phyloP scores from a whole-genome alignment of 2,797 vertebrate genomes.

The Ammospiza maritima region DNA sequence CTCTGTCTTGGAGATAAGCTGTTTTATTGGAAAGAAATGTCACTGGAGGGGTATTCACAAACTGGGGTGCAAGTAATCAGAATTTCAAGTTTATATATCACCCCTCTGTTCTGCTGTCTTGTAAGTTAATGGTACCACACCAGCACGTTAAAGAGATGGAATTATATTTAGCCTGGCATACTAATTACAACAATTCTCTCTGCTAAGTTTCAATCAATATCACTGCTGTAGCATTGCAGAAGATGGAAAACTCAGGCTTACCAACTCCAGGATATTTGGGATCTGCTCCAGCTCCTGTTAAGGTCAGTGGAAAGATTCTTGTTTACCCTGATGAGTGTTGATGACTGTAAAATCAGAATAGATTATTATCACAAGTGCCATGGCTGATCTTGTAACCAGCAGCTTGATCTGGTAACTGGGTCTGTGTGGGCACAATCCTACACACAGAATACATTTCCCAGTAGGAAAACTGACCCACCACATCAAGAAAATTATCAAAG shows the following conservation, averaged over 20 bases:
- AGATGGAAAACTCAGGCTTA: neutral
- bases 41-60: neutral
- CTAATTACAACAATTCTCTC: neutral
- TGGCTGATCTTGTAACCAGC: neutral
- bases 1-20: neutral
- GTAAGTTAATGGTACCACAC: neutral
- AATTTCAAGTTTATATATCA: neutral
- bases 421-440: neutral
- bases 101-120: neutral
- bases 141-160: neutral
- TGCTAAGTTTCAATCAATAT: neutral
- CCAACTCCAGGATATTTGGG: neutral
- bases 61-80: neutral
- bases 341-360: slow-evolving; percentile 3
- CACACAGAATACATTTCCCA: neutral
- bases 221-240: neutral
- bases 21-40: neutral
- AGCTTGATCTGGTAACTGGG: neutral
- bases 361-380: neutral
- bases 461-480: neutral
- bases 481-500: neutral
- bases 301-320: neutral
- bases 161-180: neutral
- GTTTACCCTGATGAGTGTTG: neutral
- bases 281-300: neutral